These are phyloP conservation scores for Adelosebastes latens DNA, from an alignment of 2,797 vertebrate genomes.

Conservation along the genomic window DNA sequence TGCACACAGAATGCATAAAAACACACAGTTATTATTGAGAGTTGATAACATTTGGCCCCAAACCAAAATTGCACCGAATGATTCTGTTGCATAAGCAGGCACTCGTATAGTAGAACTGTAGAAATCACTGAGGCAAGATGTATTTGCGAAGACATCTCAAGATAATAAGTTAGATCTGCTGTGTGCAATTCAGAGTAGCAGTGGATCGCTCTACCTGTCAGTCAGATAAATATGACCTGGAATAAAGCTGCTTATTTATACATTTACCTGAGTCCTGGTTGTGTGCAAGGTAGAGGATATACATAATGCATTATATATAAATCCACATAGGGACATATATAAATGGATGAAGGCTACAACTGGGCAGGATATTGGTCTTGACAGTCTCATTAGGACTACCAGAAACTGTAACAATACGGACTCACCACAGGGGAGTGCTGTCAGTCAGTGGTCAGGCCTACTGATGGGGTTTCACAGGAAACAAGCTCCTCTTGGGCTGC, in stretches of 20 bases:
- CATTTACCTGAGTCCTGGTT: not conserved
- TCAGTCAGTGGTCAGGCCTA: slow-evolving; percentile 37
- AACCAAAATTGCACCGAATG: slow-evolving; percentile 16
- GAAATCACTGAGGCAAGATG: not conserved
- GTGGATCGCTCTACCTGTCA: not conserved
- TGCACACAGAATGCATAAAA: slow-evolving; percentile 21
- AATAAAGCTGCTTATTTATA: slow-evolving; percentile 2
- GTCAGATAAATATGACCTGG: not conserved
- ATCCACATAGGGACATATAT: not conserved
- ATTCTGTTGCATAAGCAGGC: slow-evolving; percentile 10
- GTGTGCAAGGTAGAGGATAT: not conserved
- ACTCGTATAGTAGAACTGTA: not conserved
- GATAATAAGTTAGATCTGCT: slow-evolving; percentile 10
- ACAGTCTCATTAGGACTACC: not conserved
- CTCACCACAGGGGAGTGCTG: slow-evolving; percentile 57
- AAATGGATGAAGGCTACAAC: not conserved
- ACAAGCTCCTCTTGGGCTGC: not conserved
- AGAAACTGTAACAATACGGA: slow-evolving; percentile 26
- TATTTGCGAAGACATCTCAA: slow-evolving; percentile 7
- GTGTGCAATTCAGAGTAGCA: not conserved
- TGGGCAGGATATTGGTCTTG: not conserved
- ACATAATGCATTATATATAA: not conserved
- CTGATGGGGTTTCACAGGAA: not conserved
- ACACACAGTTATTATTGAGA: not conserved
- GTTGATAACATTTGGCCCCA: slow-evolving; percentile 29